Evolutionary conservation across 2,113 vertebrate species (phyloP), one percentile per base, ranked within the genome.

Genomic region (Pteronura brasiliensis): DNA sequence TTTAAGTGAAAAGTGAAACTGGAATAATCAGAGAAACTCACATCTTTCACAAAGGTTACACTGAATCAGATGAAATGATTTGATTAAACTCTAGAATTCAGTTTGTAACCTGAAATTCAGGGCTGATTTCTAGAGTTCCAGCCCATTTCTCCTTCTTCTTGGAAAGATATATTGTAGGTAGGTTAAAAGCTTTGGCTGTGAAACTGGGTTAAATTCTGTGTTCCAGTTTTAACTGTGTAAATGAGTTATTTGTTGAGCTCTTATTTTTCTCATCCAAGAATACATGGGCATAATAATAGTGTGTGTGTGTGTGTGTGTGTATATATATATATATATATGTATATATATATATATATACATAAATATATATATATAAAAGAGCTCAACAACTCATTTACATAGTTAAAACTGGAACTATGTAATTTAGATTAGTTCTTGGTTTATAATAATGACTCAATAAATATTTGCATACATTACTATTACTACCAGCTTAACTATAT

Each of bases 251-350:
- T 82, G 20, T 83, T 88, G 31, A 88, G 36, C 34, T 15, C 8
- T 59, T 47, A 44, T 15, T 61, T 55, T 80, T 59, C 7, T 80
- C 7, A 81, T 31, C 20, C 49, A 57, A 72, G 55, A 69, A 55
- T 42, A 42, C 6, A 20, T 31, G 11, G 4, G 21, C 36, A 44
- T 81, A 90, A 59, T 17, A 49, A 90, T 29, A 11, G 57, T 59
- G 57, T 25, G 57, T 57, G 55, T 20, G 55, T 57, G 7, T 21
- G 20, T 57, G 20, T 57, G 59, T 59, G 57, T 59, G 57, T 59
- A 1, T 21, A 0, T 63, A 4, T 25, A 0, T 29, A 13, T 5
- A 1, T 12, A 4, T 59, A 0, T 23, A 2, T 47, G 2, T 47
- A 0, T 49, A 2, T 29, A 29, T 63, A 1, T 59, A 23, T 55